Evolutionary conservation across 2,113 vertebrate genomes (phyloP).

Genomic region (Pterocles burchelli): DNA sequence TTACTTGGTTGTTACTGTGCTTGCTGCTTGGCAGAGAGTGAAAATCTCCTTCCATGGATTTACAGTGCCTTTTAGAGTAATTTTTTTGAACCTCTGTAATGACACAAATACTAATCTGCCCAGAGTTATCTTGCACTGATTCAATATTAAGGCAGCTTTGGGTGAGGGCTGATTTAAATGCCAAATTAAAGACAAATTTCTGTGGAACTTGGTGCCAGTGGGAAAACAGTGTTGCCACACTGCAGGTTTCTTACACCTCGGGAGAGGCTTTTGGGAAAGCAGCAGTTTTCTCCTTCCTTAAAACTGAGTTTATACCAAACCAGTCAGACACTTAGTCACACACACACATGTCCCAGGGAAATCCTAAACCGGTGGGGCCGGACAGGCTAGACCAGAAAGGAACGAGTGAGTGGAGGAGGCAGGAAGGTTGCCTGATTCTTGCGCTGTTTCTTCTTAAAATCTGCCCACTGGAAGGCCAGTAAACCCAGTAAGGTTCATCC

Average conservation of each 20-base stretch:
- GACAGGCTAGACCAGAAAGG: not conserved
- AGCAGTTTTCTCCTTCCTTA: not conserved
- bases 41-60: not conserved
- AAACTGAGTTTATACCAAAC: not conserved
- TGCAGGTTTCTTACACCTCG: not conserved
- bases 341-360: accelerated
- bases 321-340: not conserved
- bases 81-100: not conserved
- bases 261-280: not conserved
- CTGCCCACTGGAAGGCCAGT: not conserved
- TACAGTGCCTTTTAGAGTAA: not conserved
- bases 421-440: not conserved
- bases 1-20: not conserved
- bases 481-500: not conserved
- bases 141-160: conserved; percentile 1
- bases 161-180: not conserved
- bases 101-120: not conserved
- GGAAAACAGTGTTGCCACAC: not conserved
- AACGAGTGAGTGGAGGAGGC: not conserved
- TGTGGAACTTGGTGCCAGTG: not conserved
- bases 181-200: conserved; percentile 19
- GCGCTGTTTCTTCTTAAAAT: not conserved
- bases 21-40: not conserved
- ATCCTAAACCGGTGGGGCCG: not conserved
- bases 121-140: not conserved